Evolutionary conservation across 1,140 invertebrate genomes (phyloP).

Genomic region (Hirudo medicinalis): DNA sequence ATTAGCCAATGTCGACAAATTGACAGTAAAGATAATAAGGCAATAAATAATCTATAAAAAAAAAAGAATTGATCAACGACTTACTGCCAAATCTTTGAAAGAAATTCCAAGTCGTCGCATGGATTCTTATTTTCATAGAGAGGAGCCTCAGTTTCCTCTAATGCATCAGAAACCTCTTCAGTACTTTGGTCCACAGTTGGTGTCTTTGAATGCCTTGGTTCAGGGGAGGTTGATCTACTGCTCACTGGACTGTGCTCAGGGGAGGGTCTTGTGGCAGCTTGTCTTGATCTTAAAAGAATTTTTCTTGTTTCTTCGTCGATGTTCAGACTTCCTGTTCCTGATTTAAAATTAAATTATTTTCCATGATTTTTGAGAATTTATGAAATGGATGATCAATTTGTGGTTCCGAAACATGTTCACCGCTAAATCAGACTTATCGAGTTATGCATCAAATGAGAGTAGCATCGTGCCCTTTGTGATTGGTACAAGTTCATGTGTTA

Average conservation of each 20-base stretch:
- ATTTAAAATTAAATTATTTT: too few species aligned
- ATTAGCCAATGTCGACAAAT: too few species aligned
- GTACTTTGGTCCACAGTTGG: not conserved
- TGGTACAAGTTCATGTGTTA: not conserved
- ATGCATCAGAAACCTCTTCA: not conserved
- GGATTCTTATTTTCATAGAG: not conserved
- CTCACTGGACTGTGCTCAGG: conserved; percentile 21
- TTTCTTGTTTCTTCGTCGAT: conserved; percentile 23
- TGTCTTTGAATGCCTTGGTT: conserved; percentile 1
- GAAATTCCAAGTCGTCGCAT: not conserved
- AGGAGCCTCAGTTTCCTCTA: not conserved
- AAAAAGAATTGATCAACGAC: too few species aligned
- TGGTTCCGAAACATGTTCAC: too few species aligned
- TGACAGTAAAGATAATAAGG: too few species aligned
- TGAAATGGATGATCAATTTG: too few species aligned
- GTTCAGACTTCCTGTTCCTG: conserved; percentile 20
- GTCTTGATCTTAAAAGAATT: conserved; percentile 23
- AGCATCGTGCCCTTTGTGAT: too few species aligned
- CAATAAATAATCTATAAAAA: too few species aligned
- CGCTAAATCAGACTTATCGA: too few species aligned
- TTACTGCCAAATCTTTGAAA: not conserved
- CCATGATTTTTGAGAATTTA: too few species aligned
- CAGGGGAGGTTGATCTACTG: not conserved
- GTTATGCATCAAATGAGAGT: too few species aligned
- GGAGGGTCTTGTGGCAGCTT: conserved; percentile 22